Evolutionary conservation across 2,113 vertebrate species (phyloP).

Genomic region (Paralichthys olivaceus): DNA sequence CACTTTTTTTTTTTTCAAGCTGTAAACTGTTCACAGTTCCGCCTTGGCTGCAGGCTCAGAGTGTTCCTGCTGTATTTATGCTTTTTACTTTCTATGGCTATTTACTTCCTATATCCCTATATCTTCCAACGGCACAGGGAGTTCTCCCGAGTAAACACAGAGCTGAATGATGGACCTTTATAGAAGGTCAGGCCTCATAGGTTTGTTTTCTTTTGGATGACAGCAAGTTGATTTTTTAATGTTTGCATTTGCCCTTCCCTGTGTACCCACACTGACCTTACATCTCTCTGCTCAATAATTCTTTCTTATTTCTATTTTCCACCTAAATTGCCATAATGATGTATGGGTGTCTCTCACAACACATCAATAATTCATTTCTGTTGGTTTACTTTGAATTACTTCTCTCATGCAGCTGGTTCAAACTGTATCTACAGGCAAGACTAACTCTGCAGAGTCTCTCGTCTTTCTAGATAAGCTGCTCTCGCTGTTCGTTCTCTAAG

Average conservation of each 20-base stretch:
- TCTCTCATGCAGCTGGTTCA: constrained; percentile 30
- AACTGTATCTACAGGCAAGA: constrained; percentile 29
- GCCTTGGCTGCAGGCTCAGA: constrained; percentile 49
- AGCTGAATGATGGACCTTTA: constrained; percentile 39
- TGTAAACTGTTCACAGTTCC: constrained; percentile 55
- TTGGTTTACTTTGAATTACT: constrained; percentile 66
- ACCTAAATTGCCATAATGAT: constrained; percentile 68
- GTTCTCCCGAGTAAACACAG: constrained; percentile 48
- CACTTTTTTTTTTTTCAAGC: constrained; percentile 37
- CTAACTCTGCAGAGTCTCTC: constrained; percentile 1
- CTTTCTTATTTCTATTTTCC: constrained; percentile 49
- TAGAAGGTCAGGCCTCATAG: constrained; percentile 16
- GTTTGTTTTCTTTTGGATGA: constrained; percentile 41
- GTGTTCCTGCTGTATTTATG: constrained; percentile 37
- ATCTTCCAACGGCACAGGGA: constrained; percentile 13
- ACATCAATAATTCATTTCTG: constrained; percentile 69
- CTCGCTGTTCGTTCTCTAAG: neutral
- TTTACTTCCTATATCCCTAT: constrained; percentile 6
- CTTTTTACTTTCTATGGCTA: constrained; percentile 31
- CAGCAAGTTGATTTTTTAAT: constrained; percentile 18
- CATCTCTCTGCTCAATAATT: constrained; percentile 51
- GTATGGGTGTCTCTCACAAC: constrained; percentile 61
- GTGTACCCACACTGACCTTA: constrained; percentile 31
- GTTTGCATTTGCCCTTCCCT: constrained; percentile 10
- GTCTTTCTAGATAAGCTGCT: constrained; percentile 30